phyloP scores from a whole-genome alignment of 2,888 invertebrate genomes.

The Limnephilus marmoratus region DNA sequence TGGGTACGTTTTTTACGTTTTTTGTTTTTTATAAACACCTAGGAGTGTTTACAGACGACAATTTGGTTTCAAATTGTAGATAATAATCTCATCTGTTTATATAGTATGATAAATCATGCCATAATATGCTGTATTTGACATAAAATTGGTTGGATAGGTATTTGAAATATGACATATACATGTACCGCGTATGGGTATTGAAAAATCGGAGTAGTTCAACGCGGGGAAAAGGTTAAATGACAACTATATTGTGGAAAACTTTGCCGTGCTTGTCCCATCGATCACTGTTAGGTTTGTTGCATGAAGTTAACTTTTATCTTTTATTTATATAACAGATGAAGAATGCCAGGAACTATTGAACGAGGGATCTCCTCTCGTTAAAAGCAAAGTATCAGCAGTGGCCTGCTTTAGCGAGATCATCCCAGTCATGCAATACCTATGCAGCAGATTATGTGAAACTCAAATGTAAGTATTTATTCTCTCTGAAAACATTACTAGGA shows the following conservation, averaged over 20 bases:
- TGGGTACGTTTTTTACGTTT: too few species aligned
- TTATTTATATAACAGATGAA: slow-evolving; percentile 78
- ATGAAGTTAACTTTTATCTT: not conserved
- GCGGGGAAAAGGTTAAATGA: too few species aligned
- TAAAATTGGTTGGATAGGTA: too few species aligned
- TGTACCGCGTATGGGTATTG: too few species aligned
- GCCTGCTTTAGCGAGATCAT: slow-evolving; percentile 94
- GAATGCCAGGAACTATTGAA: slow-evolving; percentile 85
- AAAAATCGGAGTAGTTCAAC: too few species aligned
- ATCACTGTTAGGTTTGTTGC: not conserved
- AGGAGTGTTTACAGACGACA: too few species aligned
- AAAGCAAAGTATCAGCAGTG: slow-evolving; percentile 81
- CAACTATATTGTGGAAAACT: not conserved
- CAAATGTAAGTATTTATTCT: slow-evolving; percentile 78
- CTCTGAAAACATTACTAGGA: not conserved
- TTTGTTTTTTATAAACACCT: too few species aligned
- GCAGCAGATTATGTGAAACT: slow-evolving; percentile 89
- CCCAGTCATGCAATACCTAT: slow-evolving; percentile 92
- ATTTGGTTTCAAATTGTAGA: too few species aligned
- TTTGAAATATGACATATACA: too few species aligned
- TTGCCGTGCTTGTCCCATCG: not conserved
- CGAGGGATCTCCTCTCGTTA: slow-evolving; percentile 74
- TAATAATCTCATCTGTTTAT: too few species aligned
- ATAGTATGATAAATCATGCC: too few species aligned
- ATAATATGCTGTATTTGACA: too few species aligned